A percentile compares a stretch with the other conserved stretches of the same genome.
phyloP scores from a whole-genome alignment of 2,888 invertebrate genomes.

The Pemphredon lugubris region DNA sequence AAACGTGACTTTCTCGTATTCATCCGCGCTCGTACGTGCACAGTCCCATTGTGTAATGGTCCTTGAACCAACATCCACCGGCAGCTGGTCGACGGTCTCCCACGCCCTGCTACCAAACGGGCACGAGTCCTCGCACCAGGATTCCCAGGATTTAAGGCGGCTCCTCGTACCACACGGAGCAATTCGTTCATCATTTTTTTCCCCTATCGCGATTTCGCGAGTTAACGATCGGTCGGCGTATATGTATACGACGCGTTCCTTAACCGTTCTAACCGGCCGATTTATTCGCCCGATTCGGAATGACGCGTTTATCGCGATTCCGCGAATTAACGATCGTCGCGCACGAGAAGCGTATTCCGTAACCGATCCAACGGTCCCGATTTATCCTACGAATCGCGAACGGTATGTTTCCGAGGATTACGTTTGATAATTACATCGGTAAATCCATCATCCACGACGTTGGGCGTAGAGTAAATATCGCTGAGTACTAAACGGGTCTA shows the following conservation, averaged over 20 bases:
- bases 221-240: background rate
- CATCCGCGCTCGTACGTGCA: conserved; percentile 41
- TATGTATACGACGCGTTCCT: background rate
- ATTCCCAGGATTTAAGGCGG: conserved; percentile 62
- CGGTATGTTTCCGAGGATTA: no score
- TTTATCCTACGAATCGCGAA: no score
- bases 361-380: no score
- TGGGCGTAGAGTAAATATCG: no score
- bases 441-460: no score
- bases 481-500: no score
- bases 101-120: conserved; percentile 63
- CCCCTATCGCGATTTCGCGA: background rate
- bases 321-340: no score
- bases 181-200: conserved; percentile 28
- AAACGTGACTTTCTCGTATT: conserved; percentile 65
- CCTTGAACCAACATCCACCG: conserved; percentile 65
- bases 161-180: conserved; percentile 15
- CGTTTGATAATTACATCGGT: no score
- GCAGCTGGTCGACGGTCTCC: conserved; percentile 65
- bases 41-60: conserved; percentile 64
- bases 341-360: no score
- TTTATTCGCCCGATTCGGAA: no score
- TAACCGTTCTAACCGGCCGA: no score
- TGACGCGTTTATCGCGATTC: no score
- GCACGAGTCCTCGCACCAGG: conserved; percentile 58